phyloP scores from a whole-genome alignment of 2,888 invertebrate genomes.

The Heterodera filipjevi region DNA sequence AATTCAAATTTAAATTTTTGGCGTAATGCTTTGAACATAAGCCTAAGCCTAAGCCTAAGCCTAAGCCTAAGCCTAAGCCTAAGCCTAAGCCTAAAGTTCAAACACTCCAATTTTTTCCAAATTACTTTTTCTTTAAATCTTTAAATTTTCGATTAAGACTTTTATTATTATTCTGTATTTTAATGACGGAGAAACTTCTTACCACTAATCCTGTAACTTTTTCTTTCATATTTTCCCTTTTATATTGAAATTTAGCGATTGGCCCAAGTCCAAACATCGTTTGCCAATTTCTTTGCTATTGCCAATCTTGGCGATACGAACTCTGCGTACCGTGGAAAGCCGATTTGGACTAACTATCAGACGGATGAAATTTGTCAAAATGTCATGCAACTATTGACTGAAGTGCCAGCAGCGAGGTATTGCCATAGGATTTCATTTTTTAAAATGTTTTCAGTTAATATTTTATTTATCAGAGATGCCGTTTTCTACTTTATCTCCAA shows the following conservation, averaged over 20 bases:
- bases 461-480: conserved; percentile 7
- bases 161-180: background rate
- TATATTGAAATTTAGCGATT: background rate
- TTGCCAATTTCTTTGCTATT: conserved; percentile 19
- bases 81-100: too few species aligned
- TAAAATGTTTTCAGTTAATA: too few species aligned
- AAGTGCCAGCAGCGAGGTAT: conserved; percentile 19
- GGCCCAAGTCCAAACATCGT: background rate
- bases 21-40: too few species aligned
- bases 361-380: conserved; percentile 1
- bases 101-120: too few species aligned
- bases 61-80: too few species aligned
- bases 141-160: too few species aligned
- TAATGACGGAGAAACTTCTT: background rate
- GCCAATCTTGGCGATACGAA: conserved; percentile 24
- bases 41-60: too few species aligned
- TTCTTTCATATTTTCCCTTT: background rate
- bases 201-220: background rate
- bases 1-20: too few species aligned
- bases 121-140: too few species aligned
- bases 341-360: conserved; percentile 20
- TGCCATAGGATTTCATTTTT: background rate
- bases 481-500: conserved; percentile 17
- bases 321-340: conserved; percentile 20
- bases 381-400: background rate